A percentile compares a stretch with the other conserved stretches of the same genome.
phyloP scores from a whole-genome alignment of 2,113 vertebrate species.

The Phylloscopus whistleri region DNA sequence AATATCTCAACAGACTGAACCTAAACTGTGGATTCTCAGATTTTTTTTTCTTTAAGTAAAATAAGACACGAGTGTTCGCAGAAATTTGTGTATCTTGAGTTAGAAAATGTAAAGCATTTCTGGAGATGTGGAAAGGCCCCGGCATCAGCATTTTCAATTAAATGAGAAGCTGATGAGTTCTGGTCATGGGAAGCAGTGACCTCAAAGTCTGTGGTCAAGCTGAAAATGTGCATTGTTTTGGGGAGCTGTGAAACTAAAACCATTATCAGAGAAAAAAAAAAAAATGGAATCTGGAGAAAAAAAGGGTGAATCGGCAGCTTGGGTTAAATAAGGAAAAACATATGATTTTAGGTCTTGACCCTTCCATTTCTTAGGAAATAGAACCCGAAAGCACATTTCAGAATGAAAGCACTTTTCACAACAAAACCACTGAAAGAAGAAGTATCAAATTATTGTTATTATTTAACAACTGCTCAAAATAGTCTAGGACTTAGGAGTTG shows the following conservation, averaged over 20 bases:
- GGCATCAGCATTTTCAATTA: not conserved
- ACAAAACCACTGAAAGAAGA: not conserved
- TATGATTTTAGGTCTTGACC: not conserved
- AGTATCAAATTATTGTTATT: not conserved
- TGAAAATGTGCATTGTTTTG: not conserved
- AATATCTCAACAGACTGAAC: not conserved
- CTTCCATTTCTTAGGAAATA: not conserved
- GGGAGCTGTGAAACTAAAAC: slow-evolving; percentile 5
- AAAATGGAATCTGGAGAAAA: not conserved
- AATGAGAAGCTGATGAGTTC: not conserved
- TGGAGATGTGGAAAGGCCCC: not conserved
- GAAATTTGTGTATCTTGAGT: not conserved
- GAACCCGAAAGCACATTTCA: not conserved
- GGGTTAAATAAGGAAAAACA: not conserved
- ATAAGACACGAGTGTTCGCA: not conserved
- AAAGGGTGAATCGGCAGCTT: not conserved
- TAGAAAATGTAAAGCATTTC: not conserved
- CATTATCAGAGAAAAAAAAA: not conserved
- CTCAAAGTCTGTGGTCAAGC: not conserved
- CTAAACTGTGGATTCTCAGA: not conserved
- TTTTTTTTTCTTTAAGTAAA: not conserved
- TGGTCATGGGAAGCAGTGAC: not conserved
- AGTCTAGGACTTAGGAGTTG: not conserved
- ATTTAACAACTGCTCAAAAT: not conserved
- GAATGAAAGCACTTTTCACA: not conserved